These are phyloP conservation scores for Alligator sinensis DNA, from an alignment of 2,113 vertebrate species.

Conservation along the genomic window DNA sequence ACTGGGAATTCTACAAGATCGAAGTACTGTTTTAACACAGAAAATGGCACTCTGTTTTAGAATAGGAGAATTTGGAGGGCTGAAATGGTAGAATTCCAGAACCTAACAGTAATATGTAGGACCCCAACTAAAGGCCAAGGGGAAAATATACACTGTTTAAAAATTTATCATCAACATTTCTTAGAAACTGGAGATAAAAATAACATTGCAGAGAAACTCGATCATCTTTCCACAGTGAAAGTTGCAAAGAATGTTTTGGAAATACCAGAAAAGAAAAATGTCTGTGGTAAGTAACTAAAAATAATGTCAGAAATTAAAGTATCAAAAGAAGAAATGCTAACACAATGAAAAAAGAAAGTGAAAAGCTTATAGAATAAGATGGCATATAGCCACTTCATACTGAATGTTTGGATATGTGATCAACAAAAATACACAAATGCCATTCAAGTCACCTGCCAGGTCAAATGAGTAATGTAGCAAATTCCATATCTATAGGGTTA, in stretches of 20 bases:
- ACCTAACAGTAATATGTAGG: background rate
- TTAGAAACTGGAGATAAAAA: background rate
- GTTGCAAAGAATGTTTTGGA: background rate
- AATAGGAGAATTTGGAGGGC: background rate
- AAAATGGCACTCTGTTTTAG: background rate
- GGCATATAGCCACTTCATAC: background rate
- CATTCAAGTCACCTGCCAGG: background rate
- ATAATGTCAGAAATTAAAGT: background rate
- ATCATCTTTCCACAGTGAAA: background rate
- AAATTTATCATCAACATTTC: background rate
- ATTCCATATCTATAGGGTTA: background rate
- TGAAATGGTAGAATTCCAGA: background rate
- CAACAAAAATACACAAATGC: background rate
- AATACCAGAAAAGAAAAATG: background rate
- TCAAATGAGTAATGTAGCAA: background rate
- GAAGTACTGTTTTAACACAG: background rate
- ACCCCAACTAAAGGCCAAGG: background rate
- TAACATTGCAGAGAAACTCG: background rate
- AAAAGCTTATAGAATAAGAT: background rate
- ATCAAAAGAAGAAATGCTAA: no score
- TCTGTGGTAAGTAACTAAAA: background rate
- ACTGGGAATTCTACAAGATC: background rate
- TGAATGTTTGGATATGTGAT: background rate
- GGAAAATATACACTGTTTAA: background rate
- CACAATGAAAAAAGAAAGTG: background rate